phyloP scores from a whole-genome alignment of 2,113 vertebrate species.

The Hypanus sabinus region DNA sequence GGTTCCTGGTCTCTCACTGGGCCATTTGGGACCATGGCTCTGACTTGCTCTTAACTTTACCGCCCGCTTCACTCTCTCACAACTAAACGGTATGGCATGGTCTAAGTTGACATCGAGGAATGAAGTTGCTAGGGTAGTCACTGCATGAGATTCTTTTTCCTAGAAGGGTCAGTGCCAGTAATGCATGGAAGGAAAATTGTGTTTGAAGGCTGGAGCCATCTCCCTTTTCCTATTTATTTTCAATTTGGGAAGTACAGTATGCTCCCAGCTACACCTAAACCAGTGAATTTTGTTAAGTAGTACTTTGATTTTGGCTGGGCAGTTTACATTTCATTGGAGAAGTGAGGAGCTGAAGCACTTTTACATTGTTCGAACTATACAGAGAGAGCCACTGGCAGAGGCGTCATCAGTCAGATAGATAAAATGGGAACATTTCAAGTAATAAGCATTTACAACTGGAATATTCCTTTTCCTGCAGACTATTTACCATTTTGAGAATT shows the following conservation, averaged over 20 bases:
- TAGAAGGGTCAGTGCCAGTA: not conserved
- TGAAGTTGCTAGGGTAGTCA: not conserved
- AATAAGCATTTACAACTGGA: not conserved
- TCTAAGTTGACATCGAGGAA: not conserved
- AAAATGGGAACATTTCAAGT: conserved; percentile 3
- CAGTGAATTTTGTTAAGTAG: not conserved
- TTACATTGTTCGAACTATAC: not conserved
- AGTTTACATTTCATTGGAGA: not conserved
- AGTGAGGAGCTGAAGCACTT: not conserved
- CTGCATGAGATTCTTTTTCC: not conserved
- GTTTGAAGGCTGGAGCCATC: not conserved
- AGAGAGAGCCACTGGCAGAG: not conserved
- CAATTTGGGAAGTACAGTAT: not conserved
- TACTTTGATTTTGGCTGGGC: not conserved
- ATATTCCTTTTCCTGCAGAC: conserved; percentile 8
- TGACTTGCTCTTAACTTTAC: not conserved
- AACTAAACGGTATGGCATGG: not conserved
- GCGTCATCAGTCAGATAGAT: not conserved
- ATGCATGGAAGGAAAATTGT: not conserved
- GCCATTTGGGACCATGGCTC: not conserved
- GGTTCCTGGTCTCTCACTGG: not conserved
- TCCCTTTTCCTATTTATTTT: not conserved
- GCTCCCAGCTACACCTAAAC: not conserved
- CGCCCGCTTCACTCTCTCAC: not conserved
- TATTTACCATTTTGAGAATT: not conserved